Conservation (phyloP, 2,888 invertebrate genomes). For the Anarsia innoxiella region DNA sequence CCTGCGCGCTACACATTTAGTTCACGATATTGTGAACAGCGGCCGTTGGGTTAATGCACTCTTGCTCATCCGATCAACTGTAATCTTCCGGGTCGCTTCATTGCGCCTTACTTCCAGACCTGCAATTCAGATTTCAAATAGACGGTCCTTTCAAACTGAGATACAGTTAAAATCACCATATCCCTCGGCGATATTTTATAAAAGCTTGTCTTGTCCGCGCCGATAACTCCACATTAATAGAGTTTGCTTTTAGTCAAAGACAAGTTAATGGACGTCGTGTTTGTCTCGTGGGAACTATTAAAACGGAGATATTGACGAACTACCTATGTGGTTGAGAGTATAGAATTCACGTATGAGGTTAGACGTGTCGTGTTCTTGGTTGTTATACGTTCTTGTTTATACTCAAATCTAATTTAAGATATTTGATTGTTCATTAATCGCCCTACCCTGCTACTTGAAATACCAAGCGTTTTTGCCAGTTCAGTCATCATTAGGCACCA, state of each 20-base stretch:
- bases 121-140: slow-evolving; percentile 2
- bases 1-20: slow-evolving; percentile 27
- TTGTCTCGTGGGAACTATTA: slow-evolving; percentile 17
- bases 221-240: slow-evolving; percentile 14
- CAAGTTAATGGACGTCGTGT: slow-evolving; percentile 5
- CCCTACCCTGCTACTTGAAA: slow-evolving; percentile 43
- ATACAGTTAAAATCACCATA: slow-evolving; percentile 7
- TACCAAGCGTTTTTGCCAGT: slow-evolving; percentile 48
- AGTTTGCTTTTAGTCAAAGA: slow-evolving; percentile 17
- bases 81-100: slow-evolving; percentile 42
- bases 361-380: neutral
- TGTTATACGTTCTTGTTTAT: slow-evolving; percentile 6
- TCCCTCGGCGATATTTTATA: slow-evolving; percentile 2
- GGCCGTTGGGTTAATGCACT: slow-evolving; percentile 55
- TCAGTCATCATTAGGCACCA: slow-evolving; percentile 50
- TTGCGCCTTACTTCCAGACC: slow-evolving; percentile 20
- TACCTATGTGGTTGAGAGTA: no score
- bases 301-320: no score
- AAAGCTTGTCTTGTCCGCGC: slow-evolving; percentile 8
- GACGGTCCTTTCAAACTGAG: neutral
- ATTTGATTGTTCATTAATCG: slow-evolving; percentile 32
- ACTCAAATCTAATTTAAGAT: slow-evolving; percentile 25
- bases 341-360: neutral
- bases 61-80: slow-evolving; percentile 38
- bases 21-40: slow-evolving; percentile 40